These are phyloP conservation scores for Limnothrissa miodon DNA, from an alignment of 2,113 vertebrate species.

Conservation along the genomic window DNA sequence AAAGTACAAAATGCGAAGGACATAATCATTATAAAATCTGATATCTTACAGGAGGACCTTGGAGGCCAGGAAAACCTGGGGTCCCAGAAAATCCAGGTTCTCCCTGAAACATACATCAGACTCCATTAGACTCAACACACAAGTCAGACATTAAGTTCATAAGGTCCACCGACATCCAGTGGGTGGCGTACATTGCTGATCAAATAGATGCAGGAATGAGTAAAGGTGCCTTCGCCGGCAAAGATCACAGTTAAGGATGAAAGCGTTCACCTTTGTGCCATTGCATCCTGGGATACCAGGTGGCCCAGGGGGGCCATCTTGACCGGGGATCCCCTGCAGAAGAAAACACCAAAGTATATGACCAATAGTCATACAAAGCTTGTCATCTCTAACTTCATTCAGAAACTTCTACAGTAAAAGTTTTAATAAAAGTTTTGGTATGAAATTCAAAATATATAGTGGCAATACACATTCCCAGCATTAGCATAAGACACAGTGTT, in stretches of 20 bases:
- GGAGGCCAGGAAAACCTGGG: constrained; percentile 77
- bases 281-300: constrained; percentile 95
- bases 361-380: not conserved
- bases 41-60: constrained; percentile 82
- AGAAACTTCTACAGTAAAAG: not conserved
- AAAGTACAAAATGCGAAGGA: too few species aligned
- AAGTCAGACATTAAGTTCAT: not conserved
- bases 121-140: not conserved
- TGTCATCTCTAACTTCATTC: not conserved
- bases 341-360: not conserved
- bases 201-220: too few species aligned
- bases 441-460: not conserved
- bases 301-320: constrained; percentile 88
- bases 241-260: not conserved
- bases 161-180: not conserved
- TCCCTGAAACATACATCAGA: constrained; percentile 69
- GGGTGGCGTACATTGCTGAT: too few species aligned
- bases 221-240: too few species aligned
- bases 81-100: constrained; percentile 82
- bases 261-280: constrained; percentile 85
- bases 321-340: constrained; percentile 89
- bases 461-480: not conserved
- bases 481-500: not conserved
- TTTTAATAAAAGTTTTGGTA: not conserved
- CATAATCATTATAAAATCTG: not conserved